phyloP scores from a whole-genome alignment of 2,797 vertebrate species.

The Cossypha niveicapilla region DNA sequence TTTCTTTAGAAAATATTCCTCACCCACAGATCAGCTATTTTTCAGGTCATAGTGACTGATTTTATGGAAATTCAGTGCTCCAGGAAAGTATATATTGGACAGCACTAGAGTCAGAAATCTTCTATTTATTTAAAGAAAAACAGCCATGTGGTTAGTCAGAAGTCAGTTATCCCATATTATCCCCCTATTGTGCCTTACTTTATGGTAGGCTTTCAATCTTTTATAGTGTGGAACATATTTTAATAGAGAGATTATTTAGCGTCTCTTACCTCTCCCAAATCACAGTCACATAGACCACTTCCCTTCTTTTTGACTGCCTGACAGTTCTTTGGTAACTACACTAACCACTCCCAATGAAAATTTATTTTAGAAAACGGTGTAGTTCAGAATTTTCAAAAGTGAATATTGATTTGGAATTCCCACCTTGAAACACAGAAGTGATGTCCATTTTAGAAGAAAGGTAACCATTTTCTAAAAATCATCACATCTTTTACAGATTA shows the following conservation, averaged over 20 bases:
- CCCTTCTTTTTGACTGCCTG: background rate
- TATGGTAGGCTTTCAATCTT: background rate
- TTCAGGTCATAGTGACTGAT: background rate
- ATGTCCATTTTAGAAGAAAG: background rate
- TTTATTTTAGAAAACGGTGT: background rate
- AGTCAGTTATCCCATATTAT: background rate
- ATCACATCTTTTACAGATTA: background rate
- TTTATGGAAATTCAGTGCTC: background rate
- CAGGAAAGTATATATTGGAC: background rate
- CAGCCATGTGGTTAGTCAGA: background rate
- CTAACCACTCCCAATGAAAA: background rate
- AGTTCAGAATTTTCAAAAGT: background rate
- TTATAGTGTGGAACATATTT: background rate
- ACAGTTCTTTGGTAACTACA: background rate
- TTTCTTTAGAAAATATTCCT: background rate
- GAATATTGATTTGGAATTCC: background rate
- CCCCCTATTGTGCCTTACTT: background rate
- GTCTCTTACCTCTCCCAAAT: background rate
- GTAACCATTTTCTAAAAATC: background rate
- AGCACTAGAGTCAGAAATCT: background rate
- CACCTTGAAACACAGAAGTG: background rate
- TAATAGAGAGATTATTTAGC: background rate
- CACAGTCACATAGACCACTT: background rate
- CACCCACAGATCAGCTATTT: background rate
- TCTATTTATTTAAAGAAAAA: slow-evolving; percentile 23